A percentile compares a stretch with the other conserved stretches of the same genome.
Conservation (phyloP, 1,140 invertebrate genomes). For the Drosophila pseudoobscura region DNA sequence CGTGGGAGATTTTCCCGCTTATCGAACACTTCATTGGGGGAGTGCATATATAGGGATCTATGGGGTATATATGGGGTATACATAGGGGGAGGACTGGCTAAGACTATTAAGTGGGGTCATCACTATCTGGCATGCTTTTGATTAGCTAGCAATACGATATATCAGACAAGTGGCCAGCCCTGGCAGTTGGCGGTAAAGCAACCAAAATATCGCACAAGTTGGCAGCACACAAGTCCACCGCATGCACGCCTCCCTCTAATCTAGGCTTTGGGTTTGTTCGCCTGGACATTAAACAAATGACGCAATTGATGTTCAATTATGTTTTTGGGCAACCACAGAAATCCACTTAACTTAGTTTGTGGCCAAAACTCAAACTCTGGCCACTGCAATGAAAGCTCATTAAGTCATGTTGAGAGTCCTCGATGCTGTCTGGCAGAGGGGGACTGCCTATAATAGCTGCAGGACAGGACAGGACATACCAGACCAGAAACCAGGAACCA, state of each 20-base stretch:
- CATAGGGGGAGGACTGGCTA: conserved; percentile 6
- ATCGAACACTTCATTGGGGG: conserved; percentile 24
- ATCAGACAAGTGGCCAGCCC: too few species aligned
- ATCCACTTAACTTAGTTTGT: conserved; percentile 35
- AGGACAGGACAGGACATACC: too few species aligned
- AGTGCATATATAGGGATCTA: neutral
- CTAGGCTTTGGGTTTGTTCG: neutral
- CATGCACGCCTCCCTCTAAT: too few species aligned
- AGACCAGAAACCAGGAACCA: too few species aligned
- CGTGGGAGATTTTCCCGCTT: conserved; percentile 65
- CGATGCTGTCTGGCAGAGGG: conserved; percentile 14
- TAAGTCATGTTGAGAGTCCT: conserved; percentile 53
- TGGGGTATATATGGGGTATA: neutral
- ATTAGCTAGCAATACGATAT: too few species aligned
- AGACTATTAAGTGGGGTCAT: conserved; percentile 6
- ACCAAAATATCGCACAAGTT: too few species aligned
- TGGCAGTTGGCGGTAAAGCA: too few species aligned
- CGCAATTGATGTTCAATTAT: conserved; percentile 66
- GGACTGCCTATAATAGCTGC: conserved; percentile 44
- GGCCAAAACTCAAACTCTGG: conserved; percentile 15
- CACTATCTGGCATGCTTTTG: too few species aligned
- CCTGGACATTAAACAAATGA: conserved; percentile 32
- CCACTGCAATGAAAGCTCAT: conserved; percentile 58
- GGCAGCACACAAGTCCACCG: too few species aligned
- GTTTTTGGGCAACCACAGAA: conserved; percentile 38